Evolutionary conservation across 2,888 invertebrate genomes (phyloP).

Genomic region (Melanotus villosus): DNA sequence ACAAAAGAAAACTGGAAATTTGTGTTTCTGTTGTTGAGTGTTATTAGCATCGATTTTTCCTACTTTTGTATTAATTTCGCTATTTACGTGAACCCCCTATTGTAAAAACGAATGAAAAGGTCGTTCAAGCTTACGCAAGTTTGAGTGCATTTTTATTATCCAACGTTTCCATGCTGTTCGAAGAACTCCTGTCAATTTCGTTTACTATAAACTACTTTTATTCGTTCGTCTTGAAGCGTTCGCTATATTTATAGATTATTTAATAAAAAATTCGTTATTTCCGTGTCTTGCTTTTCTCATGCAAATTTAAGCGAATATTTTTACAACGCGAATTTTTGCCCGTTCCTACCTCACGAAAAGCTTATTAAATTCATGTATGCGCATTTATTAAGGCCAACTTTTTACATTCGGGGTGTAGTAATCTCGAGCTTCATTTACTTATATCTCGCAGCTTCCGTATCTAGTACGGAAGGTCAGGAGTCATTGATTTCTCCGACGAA

Average conservation of each 20-base stretch:
- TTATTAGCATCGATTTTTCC: too few species aligned
- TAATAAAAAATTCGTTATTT: not conserved
- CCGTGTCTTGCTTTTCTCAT: not conserved
- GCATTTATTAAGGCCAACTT: slow-evolving; percentile 24
- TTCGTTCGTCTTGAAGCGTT: too few species aligned
- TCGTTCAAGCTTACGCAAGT: too few species aligned
- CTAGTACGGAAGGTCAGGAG: slow-evolving; percentile 13
- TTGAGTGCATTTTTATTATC: too few species aligned
- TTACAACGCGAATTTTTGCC: slow-evolving; percentile 1
- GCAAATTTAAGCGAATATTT: not conserved
- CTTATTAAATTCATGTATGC: slow-evolving; percentile 29
- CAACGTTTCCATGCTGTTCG: too few species aligned
- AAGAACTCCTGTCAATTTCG: too few species aligned
- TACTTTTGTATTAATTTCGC: too few species aligned
- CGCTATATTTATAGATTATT: not conserved
- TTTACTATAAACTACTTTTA: too few species aligned
- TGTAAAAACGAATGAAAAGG: too few species aligned
- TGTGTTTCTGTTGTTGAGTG: too few species aligned
- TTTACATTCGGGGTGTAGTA: slow-evolving; percentile 19
- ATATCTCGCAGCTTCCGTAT: slow-evolving; percentile 12
- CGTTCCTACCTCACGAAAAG: not conserved
- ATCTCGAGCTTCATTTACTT: slow-evolving; percentile 20
- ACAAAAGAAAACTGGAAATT: too few species aligned
- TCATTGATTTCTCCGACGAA: slow-evolving; percentile 20
- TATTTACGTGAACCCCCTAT: too few species aligned